Percentiles rank a stretch among this genome's conserved stretches.
phyloP scores from a whole-genome alignment of 2,797 vertebrate genomes.

The Siniperca obscura region DNA sequence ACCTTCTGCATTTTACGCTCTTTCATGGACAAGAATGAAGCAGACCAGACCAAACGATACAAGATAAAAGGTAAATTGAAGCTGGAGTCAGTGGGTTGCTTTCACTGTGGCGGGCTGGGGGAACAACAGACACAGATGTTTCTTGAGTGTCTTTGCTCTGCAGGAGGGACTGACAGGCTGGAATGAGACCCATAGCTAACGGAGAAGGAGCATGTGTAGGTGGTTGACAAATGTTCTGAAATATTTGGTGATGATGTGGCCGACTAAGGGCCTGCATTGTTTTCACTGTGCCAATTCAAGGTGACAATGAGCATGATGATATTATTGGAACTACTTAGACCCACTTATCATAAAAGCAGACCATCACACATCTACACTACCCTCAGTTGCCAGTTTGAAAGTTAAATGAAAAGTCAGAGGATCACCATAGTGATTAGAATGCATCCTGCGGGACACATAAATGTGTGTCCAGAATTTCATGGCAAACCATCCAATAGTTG shows the following conservation, averaged over 20 bases:
- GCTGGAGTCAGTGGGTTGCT: not conserved
- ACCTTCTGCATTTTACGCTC: no score
- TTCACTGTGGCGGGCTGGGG: not conserved
- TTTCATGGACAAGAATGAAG: not conserved
- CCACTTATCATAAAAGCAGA: constrained; percentile 3
- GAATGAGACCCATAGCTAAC: constrained; percentile 25
- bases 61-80: not conserved
- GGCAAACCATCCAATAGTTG: not conserved
- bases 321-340: not conserved
- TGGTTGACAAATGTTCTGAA: constrained; percentile 9
- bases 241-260: not conserved
- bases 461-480: not conserved
- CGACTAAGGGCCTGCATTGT: not conserved
- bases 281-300: not conserved
- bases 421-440: not conserved
- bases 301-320: constrained; percentile 12
- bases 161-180: constrained; percentile 31
- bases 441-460: not conserved
- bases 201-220: not conserved
- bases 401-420: no score
- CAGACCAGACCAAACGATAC: not conserved
- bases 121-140: not conserved
- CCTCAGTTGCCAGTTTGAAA: not conserved
- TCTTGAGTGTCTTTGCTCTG: constrained; percentile 5
- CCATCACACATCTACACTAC: not conserved